Conservation (phyloP, 2,113 vertebrate species). For the Xiphophorus maculatus region DNA sequence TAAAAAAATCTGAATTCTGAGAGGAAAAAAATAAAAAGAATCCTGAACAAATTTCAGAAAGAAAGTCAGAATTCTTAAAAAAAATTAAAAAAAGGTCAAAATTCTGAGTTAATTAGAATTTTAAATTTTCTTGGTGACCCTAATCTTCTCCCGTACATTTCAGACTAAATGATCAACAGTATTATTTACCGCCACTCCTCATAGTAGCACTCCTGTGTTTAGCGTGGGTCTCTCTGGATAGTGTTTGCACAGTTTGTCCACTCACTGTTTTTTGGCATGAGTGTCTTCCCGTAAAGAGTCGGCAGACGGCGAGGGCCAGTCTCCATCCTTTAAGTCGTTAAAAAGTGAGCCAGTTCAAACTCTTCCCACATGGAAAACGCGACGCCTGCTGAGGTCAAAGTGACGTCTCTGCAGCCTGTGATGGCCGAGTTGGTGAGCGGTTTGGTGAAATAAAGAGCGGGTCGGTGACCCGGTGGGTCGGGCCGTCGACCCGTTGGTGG, state of each 20-base stretch:
- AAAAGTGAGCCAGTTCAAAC: slow-evolving; percentile 60
- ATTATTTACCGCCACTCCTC: slow-evolving; percentile 26
- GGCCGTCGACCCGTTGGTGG: neutral
- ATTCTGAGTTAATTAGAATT: too few species aligned
- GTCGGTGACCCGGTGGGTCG: too few species aligned
- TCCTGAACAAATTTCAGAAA: too few species aligned
- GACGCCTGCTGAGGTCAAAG: slow-evolving; percentile 22
- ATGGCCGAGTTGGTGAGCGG: too few species aligned
- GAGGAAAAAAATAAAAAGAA: too few species aligned
- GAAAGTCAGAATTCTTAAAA: too few species aligned
- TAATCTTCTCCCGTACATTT: neutral
- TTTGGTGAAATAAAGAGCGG: too few species aligned
- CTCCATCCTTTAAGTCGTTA: slow-evolving; percentile 36
- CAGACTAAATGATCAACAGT: slow-evolving; percentile 3
- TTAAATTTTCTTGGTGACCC: too few species aligned
- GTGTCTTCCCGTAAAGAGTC: slow-evolving; percentile 31
- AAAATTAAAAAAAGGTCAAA: too few species aligned
- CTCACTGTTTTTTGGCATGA: slow-evolving; percentile 65
- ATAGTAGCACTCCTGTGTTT: slow-evolving; percentile 36
- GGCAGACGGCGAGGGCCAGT: slow-evolving; percentile 1
- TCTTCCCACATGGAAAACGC: slow-evolving; percentile 27
- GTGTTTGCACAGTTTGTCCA: slow-evolving; percentile 55
- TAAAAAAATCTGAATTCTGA: too few species aligned
- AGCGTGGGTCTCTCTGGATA: slow-evolving; percentile 51
- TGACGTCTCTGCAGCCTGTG: too few species aligned